Evolutionary conservation across 92 coral and sea anemone species (phyloP).

Genomic region (Ricordea florida): DNA sequence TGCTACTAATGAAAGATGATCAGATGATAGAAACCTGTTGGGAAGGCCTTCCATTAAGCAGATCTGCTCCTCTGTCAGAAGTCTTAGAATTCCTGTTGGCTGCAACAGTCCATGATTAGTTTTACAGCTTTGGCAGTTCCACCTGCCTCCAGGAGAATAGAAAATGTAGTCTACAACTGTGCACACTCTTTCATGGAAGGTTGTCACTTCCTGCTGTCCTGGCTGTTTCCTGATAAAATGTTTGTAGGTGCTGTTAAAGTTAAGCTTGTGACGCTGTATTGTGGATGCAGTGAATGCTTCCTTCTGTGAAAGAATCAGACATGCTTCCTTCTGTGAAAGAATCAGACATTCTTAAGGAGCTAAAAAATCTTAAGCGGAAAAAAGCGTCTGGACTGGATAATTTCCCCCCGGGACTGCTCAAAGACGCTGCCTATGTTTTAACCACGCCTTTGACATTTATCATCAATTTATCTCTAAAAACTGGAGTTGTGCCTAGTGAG

Average conservation of each 20-base stretch:
- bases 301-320: too few species aligned
- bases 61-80: slow-evolving; percentile 59
- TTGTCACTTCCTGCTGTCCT: slow-evolving; percentile 76
- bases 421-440: too few species aligned
- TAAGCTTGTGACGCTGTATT: slow-evolving; percentile 38
- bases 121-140: slow-evolving; percentile 1
- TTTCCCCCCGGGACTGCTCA: too few species aligned
- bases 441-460: too few species aligned
- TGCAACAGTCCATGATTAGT: slow-evolving; percentile 56
- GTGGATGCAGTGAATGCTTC: not conserved
- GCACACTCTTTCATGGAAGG: slow-evolving; percentile 80
- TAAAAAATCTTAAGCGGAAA: too few species aligned
- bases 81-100: slow-evolving; percentile 66
- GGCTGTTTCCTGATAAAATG: slow-evolving; percentile 39
- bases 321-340: too few species aligned
- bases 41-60: slow-evolving; percentile 65
- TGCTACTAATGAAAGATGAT: slow-evolving; percentile 81
- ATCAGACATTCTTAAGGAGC: too few species aligned
- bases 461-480: too few species aligned
- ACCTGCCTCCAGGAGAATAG: slow-evolving; percentile 53
- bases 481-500: too few species aligned
- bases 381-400: too few species aligned
- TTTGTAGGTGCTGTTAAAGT: slow-evolving; percentile 81
- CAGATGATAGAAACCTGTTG: slow-evolving; percentile 81
- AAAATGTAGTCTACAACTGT: slow-evolving; percentile 91